phyloP scores from a whole-genome alignment of 2,797 vertebrate species.

The Decapterus maruadsi region DNA sequence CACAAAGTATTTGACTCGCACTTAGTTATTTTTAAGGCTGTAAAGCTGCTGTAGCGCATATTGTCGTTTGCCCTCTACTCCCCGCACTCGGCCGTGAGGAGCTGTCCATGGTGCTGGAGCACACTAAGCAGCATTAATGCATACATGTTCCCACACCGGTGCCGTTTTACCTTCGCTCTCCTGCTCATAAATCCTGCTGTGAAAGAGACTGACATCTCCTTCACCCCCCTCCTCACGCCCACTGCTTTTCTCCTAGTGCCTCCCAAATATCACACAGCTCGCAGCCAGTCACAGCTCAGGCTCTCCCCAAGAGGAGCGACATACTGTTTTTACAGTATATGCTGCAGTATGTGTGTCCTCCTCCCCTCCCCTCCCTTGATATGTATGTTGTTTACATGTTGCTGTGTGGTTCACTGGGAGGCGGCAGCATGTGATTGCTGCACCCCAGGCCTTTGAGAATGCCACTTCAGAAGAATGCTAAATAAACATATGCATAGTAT shows the following conservation, averaged over 20 bases:
- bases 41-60: not conserved
- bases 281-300: slow-evolving; percentile 22
- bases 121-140: slow-evolving; percentile 45
- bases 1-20: slow-evolving; percentile 4
- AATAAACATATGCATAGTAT: slow-evolving; percentile 38
- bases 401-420: slow-evolving; percentile 38
- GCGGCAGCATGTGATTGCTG: slow-evolving; percentile 43
- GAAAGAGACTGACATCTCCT: slow-evolving; percentile 31
- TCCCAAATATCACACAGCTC: slow-evolving; percentile 23
- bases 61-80: not conserved
- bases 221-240: not conserved
- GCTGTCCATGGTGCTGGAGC: slow-evolving; percentile 59
- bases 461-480: slow-evolving; percentile 56
- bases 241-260: slow-evolving; percentile 8
- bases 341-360: not conserved
- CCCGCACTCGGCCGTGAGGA: not conserved
- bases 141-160: slow-evolving; percentile 20
- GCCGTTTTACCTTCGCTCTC: slow-evolving; percentile 32
- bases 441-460: slow-evolving; percentile 37
- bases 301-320: slow-evolving; percentile 44
- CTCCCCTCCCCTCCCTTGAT: slow-evolving; percentile 19
- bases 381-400: slow-evolving; percentile 66
- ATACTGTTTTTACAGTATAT: not conserved
- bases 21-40: not conserved
- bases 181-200: slow-evolving; percentile 30